Conservation (phyloP, 2,113 vertebrate species). For the Stigmatopora nigra region DNA sequence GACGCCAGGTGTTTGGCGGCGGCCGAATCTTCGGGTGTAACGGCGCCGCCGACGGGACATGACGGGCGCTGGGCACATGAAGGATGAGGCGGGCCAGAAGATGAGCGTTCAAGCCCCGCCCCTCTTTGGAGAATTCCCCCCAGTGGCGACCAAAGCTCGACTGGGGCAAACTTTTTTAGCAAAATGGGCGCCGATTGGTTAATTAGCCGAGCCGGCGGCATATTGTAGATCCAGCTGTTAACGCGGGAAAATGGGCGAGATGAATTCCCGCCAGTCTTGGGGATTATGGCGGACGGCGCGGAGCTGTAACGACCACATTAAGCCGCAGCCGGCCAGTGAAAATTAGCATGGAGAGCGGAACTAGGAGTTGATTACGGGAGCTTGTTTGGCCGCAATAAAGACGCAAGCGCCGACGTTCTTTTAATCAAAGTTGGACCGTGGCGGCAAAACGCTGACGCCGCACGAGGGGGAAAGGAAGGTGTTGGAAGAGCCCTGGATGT, state of each 20-base stretch:
- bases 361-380: constrained; percentile 12
- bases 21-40: constrained; percentile 99
- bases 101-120: constrained; percentile 62
- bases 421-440: constrained; percentile 4
- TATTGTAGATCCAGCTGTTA: constrained; percentile 69
- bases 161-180: background rate
- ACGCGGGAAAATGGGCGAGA: constrained; percentile 47
- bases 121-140: constrained; percentile 79
- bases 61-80: constrained; percentile 93
- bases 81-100: constrained; percentile 87
- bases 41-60: constrained; percentile 95
- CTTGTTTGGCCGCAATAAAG: constrained; percentile 18
- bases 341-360: constrained; percentile 11
- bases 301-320: constrained; percentile 45
- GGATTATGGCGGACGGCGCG: constrained; percentile 36
- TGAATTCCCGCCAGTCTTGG: constrained; percentile 42
- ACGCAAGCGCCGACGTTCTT: background rate
- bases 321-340: constrained; percentile 12
- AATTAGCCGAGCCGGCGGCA: constrained; percentile 63
- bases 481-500: background rate
- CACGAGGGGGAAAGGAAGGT: background rate
- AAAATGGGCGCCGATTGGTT: constrained; percentile 60
- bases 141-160: constrained; percentile 13
- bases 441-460: background rate
- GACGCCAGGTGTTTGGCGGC: constrained; percentile 99